Evolutionary conservation across 2,888 invertebrate species (phyloP).

Genomic region (Stramonita haemastoma): DNA sequence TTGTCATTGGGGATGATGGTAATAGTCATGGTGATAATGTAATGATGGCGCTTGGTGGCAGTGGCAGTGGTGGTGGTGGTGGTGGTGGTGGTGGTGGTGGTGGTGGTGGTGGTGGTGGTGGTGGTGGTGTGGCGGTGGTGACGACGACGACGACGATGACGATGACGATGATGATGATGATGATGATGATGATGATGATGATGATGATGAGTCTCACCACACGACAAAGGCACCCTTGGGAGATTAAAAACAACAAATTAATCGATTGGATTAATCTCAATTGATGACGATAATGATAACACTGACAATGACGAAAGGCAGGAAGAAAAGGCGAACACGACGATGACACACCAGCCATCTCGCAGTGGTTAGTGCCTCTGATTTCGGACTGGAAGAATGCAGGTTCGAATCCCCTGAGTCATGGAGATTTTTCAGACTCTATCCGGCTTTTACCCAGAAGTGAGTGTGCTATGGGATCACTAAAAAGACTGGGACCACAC

Average conservation of each 20-base stretch:
- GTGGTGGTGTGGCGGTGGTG: neutral
- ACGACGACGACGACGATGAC: neutral
- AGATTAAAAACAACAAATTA: too few species aligned
- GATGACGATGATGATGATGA: neutral
- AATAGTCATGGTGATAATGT: neutral
- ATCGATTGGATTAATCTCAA: neutral
- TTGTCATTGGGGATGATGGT: neutral
- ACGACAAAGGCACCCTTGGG: too few species aligned
- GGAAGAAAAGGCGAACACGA: neutral
- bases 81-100: neutral
- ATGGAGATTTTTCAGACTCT: too few species aligned
- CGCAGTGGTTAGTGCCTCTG: too few species aligned
- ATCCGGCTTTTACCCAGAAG: too few species aligned
- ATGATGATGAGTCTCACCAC: neutral
- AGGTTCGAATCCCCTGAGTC: too few species aligned
- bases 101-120: conserved; percentile 12
- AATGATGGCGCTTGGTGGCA: neutral
- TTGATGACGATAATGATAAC: neutral
- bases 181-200: neutral
- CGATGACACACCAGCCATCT: neutral
- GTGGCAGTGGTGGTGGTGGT: neutral
- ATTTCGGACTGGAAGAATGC: too few species aligned
- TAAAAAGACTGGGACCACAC: too few species aligned
- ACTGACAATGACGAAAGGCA: neutral
- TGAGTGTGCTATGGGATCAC: too few species aligned